Percentiles rank a stretch among this genome's conserved stretches.
Evolutionary conservation across 2,888 invertebrate species (phyloP).

Genomic region (Xanthorhoe designata): DNA sequence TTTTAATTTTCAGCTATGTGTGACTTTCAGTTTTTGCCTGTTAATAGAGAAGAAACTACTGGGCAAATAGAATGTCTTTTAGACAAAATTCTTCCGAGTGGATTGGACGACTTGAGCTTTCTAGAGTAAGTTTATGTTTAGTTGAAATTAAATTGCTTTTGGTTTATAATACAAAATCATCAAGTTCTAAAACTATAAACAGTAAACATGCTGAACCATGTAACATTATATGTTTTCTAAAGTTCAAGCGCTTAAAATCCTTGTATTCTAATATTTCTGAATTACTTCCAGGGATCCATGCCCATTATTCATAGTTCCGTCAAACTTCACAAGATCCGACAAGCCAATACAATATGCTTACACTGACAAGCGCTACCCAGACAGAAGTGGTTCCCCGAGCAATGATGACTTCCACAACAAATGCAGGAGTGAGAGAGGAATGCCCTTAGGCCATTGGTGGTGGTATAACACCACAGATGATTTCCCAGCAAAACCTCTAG

Average conservation of each 20-base stretch:
- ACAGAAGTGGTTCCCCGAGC: constrained; percentile 44
- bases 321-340: constrained; percentile 92
- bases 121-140: constrained; percentile 58
- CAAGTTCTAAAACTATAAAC: no score
- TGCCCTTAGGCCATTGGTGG: constrained; percentile 85
- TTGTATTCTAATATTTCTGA: background rate
- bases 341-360: constrained; percentile 77
- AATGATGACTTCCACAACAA: constrained; percentile 67
- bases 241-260: background rate
- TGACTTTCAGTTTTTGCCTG: constrained; percentile 97
- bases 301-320: constrained; percentile 90
- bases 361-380: constrained; percentile 65
- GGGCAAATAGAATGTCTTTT: constrained; percentile 86
- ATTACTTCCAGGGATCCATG: constrained; percentile 64
- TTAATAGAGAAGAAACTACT: constrained; percentile 72
- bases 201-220: no score
- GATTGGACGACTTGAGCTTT: constrained; percentile 62
- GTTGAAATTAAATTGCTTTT: no score
- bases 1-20: constrained; percentile 88
- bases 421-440: constrained; percentile 59
- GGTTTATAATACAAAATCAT: no score
- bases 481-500: constrained; percentile 87
- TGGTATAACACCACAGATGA: constrained; percentile 86
- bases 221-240: background rate
- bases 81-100: constrained; percentile 87